These are phyloP conservation scores for Leiothrix lutea DNA, from an alignment of 2,113 vertebrate genomes.

Conservation along the genomic window DNA sequence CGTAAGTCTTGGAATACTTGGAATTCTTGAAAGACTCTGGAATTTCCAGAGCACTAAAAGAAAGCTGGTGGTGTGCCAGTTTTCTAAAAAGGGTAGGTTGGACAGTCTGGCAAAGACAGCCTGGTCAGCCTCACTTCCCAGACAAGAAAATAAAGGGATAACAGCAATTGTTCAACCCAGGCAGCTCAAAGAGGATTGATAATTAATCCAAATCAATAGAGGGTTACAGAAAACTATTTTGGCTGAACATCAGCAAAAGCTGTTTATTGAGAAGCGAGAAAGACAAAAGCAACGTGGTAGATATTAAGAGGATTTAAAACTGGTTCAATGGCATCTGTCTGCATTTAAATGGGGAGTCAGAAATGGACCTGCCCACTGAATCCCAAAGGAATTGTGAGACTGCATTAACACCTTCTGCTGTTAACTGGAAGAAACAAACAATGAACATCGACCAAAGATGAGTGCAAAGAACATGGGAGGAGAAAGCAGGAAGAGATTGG, in stretches of 20 bases:
- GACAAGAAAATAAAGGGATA: not conserved
- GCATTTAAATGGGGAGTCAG: not conserved
- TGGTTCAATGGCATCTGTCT: not conserved
- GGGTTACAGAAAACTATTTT: not conserved
- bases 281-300: not conserved
- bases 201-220: not conserved
- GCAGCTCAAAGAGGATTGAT: not conserved
- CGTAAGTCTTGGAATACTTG: conserved; percentile 55
- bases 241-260: not conserved
- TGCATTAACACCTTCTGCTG: not conserved
- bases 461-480: not conserved
- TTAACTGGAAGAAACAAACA: not conserved
- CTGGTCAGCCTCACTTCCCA: not conserved
- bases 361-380: not conserved
- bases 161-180: not conserved
- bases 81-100: conserved; percentile 21
- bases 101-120: not conserved
- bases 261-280: not conserved
- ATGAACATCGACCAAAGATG: not conserved
- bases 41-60: conserved; percentile 59
- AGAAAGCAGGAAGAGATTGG: not conserved
- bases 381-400: not conserved
- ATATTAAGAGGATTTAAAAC: not conserved
- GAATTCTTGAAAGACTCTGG: conserved; percentile 54
- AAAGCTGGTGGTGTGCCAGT: conserved; percentile 32